Base-by-base conservation (phyloP, 2,113 vertebrate species). In the Cynopterus brachyotis region DNA sequence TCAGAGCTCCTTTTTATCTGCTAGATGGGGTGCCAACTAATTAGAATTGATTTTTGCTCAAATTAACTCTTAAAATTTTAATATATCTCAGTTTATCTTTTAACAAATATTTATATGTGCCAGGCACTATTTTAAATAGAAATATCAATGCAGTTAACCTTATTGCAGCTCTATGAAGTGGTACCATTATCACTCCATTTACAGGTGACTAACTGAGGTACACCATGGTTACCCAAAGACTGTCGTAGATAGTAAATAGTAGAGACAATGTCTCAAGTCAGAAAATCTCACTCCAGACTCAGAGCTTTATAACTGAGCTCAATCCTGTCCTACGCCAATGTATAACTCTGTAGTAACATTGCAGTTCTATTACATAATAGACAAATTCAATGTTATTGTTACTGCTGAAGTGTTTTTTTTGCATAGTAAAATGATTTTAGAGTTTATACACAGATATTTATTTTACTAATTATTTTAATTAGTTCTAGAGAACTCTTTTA, bases 391-490 rank as follows among this genome's bases (percentile, higher is more conserved):
- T 64, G 12, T 90, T 75, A 37, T 84, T 92, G n/a, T 32, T 82
- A 75, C n/a, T 66, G 62, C 26, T 90, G 40, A 78, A 82, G 40
- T 45, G n/a, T 13, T 86, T 92, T 91, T 64, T 16, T 32, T 80
- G 3, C 59, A 32, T 47, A 67, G 26, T 57, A 59, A 95, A 92
- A 94, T 64, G 15, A 5, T 60, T 96, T 81, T 66, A 73, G 12
- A 81, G 37, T 78, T 94, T 47, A 69, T 89, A 19, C n/a, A 87
- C 28, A 73, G 67, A 95, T 91, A 79, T 92, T 53, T 76, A 78
- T 47, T 62, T 93, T 89, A 28, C 17, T 26, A 69, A n/a, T 94
- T 67, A 92, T 67, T 94, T 91, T 75, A 45, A 76, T 97, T 82
- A 45, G 32, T 94, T 86, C 40, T 66, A 30, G 35, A 72, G 28